Evolutionary conservation across 64 coral and sea anemone genomes (phyloP), one percentile per base, ranked within the genome.

Genomic region (Porites australiensis): DNA sequence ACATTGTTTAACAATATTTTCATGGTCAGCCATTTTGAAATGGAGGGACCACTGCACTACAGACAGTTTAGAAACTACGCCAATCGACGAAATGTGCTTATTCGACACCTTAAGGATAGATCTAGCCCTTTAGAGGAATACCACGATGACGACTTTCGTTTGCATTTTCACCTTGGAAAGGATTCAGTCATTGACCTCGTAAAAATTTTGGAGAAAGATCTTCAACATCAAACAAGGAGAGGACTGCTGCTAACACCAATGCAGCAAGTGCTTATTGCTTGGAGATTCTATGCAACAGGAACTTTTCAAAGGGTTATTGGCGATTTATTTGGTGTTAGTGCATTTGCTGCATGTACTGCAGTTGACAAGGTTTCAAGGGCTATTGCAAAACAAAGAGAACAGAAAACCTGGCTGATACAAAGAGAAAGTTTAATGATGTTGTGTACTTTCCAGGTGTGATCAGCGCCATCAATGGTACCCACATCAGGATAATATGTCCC

Each of bases 321-420:
- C 3, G 16, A 53, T 86, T 86, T 86, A 70, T 53, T 86, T 86
- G n/a, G 8, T 21, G 63, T 86, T 14, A 49, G 62, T 20, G 69
- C 70, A 50, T 71, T 53, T 2, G 63, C 64, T 48, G 62, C 43
- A 86, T 86, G 82, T 44, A 86, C 12, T 6, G 22, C 6, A 8
- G 69, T 86, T 68, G 27, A 37, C 27, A 37, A 37, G 27, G 27
- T 37, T 37, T 37, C 27, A 37, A 37, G 27, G 27, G 27, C 57
- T 46, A 77, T 88, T 62, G 27, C 53, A 5, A 55, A 88, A 76
- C 16, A 48, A 72, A 74, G 57, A 52, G 66, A 50, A 37, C 27
- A 37, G 52, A 20, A 4, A 72, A 73, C 63, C 45, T 83, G 12
- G 23, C 15, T 22, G 55, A 21, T 50, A 65, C n/a, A 3, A 54